These are phyloP conservation scores for Sebastolobus altivelis DNA, from an alignment of 2,797 vertebrate species.

Conservation along the genomic window DNA sequence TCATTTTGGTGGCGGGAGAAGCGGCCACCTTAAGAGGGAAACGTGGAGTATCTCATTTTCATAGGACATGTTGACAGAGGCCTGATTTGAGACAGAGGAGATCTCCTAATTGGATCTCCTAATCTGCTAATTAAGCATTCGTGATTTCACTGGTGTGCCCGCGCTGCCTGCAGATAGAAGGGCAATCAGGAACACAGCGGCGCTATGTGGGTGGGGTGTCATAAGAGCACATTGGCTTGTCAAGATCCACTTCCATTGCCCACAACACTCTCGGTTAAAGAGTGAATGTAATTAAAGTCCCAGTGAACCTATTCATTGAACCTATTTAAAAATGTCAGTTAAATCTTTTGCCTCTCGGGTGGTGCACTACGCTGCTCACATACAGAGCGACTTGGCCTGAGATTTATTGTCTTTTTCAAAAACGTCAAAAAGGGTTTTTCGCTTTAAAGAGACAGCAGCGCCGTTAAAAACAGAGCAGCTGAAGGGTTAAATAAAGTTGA, in stretches of 20 bases:
- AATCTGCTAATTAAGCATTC: slow-evolving; percentile 87
- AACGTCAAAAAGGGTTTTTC: slow-evolving; percentile 29
- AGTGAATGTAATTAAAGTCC: slow-evolving; percentile 85
- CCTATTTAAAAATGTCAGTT: slow-evolving; percentile 81
- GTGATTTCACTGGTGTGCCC: slow-evolving; percentile 75
- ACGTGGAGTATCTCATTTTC: slow-evolving; percentile 78
- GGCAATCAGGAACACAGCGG: slow-evolving; percentile 73
- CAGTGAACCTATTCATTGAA: slow-evolving; percentile 80
- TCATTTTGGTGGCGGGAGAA: slow-evolving; percentile 57
- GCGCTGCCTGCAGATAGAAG: slow-evolving; percentile 70
- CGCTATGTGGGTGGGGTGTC: slow-evolving; percentile 70
- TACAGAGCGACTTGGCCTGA: slow-evolving; percentile 40
- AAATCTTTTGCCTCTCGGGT: slow-evolving; percentile 63
- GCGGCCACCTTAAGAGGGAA: slow-evolving; percentile 54
- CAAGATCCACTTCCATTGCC: slow-evolving; percentile 78
- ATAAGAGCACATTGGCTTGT: slow-evolving; percentile 74
- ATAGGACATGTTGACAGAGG: slow-evolving; percentile 75
- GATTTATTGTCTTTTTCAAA: slow-evolving; percentile 38
- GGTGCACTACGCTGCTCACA: slow-evolving; percentile 29
- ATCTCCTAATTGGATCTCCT: slow-evolving; percentile 88
- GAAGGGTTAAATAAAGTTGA: slow-evolving; percentile 13
- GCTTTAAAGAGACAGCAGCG: slow-evolving; percentile 10
- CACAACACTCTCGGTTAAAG: slow-evolving; percentile 74
- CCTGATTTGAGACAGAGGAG: slow-evolving; percentile 81
- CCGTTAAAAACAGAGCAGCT: neutral